These are phyloP conservation scores for Dryas iulia DNA, from an alignment of 1,140 invertebrate genomes.

Conservation along the genomic window DNA sequence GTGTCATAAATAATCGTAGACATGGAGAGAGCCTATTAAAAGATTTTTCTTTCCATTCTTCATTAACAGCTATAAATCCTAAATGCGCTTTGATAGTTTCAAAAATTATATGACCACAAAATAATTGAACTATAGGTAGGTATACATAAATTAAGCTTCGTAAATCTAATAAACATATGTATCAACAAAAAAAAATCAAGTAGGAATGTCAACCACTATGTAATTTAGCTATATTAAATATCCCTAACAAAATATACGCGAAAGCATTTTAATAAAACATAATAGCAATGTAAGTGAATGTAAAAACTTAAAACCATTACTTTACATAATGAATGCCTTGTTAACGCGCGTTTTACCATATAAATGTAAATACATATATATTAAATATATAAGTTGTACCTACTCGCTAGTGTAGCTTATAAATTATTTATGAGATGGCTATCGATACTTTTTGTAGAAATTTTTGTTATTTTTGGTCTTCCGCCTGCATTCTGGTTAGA, in stretches of 20 bases:
- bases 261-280: neutral
- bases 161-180: too few relatives aligned
- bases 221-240: neutral
- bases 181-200: too few relatives aligned
- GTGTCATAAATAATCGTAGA: too few relatives aligned
- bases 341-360: constrained; percentile 14
- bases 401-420: neutral
- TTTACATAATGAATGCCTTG: constrained; percentile 14
- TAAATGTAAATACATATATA: constrained; percentile 5
- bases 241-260: neutral
- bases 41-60: too few relatives aligned
- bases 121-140: too few relatives aligned
- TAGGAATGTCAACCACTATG: neutral
- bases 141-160: too few relatives aligned
- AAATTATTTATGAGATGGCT: constrained; percentile 15
- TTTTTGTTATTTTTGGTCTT: constrained; percentile 4
- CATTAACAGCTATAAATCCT: too few relatives aligned
- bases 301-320: neutral
- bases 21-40: too few relatives aligned
- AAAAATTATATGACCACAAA: too few relatives aligned
- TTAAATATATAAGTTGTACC: constrained; percentile 2
- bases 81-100: too few relatives aligned
- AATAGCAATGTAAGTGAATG: neutral
- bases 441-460: constrained; percentile 9
- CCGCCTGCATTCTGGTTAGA: neutral